Evolutionary conservation across 2,113 vertebrate genomes (phyloP).

Genomic region (Bujurquina vittata): DNA sequence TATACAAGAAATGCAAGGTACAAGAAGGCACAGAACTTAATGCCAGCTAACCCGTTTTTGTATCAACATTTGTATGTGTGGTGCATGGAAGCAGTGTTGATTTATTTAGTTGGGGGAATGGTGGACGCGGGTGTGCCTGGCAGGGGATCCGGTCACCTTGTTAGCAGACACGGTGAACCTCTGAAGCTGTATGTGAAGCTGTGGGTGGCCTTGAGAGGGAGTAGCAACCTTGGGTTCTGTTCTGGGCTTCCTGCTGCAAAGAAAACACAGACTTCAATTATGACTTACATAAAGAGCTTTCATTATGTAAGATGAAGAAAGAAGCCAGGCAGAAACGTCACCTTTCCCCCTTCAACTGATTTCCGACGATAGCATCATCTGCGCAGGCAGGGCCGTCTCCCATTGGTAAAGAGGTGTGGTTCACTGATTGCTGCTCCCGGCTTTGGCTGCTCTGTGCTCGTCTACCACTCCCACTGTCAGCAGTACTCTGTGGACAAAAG

Average conservation of each 20-base stretch:
- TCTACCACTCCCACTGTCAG: conserved; percentile 45
- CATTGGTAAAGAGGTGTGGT: conserved; percentile 48
- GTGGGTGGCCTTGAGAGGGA: conserved; percentile 65
- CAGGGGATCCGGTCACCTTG: conserved; percentile 71
- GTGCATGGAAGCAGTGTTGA: not conserved
- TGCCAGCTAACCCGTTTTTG: not conserved
- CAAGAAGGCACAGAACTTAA: not conserved
- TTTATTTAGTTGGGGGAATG: not conserved
- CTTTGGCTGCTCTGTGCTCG: conserved; percentile 30
- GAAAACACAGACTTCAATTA: conserved; percentile 71
- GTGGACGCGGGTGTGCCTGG: not conserved
- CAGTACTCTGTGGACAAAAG: conserved; percentile 51
- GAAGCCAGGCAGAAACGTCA: conserved; percentile 59
- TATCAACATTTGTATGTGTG: not conserved
- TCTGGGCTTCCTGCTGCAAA: conserved; percentile 69
- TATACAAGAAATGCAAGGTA: conserved; percentile 26
- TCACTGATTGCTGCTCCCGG: conserved; percentile 58
- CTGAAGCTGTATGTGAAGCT: conserved; percentile 78
- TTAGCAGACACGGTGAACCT: conserved; percentile 82
- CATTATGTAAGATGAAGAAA: conserved; percentile 56
- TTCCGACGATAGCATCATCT: conserved; percentile 66
- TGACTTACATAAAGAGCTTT: conserved; percentile 66
- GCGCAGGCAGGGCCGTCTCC: conserved; percentile 44
- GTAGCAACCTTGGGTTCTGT: conserved; percentile 50
- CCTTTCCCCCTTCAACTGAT: conserved; percentile 71